phyloP scores from a whole-genome alignment of 2,797 vertebrate genomes.

The Threskiornis aethiopicus region DNA sequence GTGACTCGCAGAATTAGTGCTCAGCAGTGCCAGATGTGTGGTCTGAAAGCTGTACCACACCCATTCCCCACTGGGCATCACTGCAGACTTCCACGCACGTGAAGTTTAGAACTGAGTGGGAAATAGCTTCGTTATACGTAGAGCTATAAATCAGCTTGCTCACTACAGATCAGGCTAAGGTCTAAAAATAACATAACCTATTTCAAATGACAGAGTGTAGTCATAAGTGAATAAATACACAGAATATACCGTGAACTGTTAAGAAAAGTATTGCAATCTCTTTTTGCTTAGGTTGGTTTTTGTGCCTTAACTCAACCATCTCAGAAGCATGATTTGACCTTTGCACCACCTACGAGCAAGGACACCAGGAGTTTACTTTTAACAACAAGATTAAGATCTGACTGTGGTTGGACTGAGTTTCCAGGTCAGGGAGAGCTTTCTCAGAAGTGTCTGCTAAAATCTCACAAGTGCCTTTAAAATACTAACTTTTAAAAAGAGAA shows the following conservation, averaged over 20 bases:
- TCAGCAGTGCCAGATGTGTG: neutral
- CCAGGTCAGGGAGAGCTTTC: neutral
- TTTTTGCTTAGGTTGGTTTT: neutral
- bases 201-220: neutral
- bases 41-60: neutral
- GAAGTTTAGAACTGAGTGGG: neutral
- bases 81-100: fast-evolving
- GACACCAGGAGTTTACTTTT: neutral
- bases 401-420: neutral
- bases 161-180: neutral
- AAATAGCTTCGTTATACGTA: neutral
- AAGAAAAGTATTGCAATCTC: neutral
- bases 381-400: neutral
- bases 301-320: neutral
- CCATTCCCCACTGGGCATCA: neutral
- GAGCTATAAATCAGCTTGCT: neutral
- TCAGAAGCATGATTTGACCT: neutral
- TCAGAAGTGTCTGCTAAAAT: neutral
- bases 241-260: neutral
- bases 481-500: neutral
- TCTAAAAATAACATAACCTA: neutral
- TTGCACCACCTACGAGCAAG: neutral
- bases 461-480: neutral
- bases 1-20: neutral
- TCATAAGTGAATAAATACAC: neutral